Conservation (phyloP, 2,113 vertebrate genomes). For the Dryoscopus gambensis region DNA sequence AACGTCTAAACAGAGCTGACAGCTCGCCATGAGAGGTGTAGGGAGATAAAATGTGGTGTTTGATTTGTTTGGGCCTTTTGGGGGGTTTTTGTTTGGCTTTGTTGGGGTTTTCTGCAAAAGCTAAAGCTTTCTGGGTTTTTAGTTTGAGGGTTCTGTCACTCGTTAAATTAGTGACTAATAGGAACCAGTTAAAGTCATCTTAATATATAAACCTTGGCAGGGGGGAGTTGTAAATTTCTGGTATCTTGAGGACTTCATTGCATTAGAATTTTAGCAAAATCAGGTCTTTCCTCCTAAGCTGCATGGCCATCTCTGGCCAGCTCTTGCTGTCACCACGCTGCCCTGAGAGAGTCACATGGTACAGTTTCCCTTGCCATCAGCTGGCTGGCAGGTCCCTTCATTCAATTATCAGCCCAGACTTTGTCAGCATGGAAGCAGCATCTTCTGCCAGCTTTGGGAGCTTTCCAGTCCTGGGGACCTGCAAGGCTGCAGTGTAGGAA, state of each 20-base stretch:
- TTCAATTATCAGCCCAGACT: background rate
- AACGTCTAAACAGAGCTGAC: background rate
- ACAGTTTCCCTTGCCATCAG: background rate
- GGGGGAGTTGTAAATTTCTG: background rate
- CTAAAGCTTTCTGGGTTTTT: background rate
- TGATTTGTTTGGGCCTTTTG: background rate
- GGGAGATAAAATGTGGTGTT: background rate
- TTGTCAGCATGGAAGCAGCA: background rate
- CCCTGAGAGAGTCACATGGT: background rate
- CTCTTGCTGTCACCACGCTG: background rate
- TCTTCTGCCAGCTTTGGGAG: background rate
- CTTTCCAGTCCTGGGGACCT: background rate
- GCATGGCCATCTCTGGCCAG: background rate
- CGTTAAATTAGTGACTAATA: background rate
- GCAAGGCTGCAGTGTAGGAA: background rate
- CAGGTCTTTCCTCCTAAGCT: background rate
- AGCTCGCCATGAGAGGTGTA: background rate
- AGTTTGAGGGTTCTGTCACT: background rate
- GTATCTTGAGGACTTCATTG: background rate
- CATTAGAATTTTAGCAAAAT: background rate
- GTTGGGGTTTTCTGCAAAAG: background rate
- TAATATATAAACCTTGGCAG: background rate
- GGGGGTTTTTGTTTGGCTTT: accelerated
- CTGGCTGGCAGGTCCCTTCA: background rate
- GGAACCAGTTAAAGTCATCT: background rate